Evolutionary conservation across 2,797 vertebrate species (phyloP), one percentile per base, ranked within the genome.

Genomic region (Lepidocolaptes lacrymiger): DNA sequence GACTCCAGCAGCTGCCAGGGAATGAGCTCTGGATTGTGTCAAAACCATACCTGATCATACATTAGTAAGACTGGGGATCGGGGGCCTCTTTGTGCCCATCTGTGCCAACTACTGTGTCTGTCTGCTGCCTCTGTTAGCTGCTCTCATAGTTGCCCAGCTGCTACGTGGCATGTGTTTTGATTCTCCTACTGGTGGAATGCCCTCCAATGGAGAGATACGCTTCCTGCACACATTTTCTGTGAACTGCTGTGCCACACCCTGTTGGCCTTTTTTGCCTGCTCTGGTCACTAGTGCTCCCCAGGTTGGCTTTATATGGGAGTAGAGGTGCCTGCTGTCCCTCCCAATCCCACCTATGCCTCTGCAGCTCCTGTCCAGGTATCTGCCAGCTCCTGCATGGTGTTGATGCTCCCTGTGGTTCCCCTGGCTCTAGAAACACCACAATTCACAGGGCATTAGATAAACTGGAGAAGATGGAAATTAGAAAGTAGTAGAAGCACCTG

Each of bases 281-380:
- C 26, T 0, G 0, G 14, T 34, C 9, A 9, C 17, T 52, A 44
- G 24, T 36, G 32, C 30, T 8, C 14, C 48, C 27, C 55, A 32
- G 55, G 10, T 32, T 55, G 46, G 48, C 26, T 48, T 27, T 14
- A 16, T 46, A 26, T 17, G 55, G 30, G 24, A 46, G 17, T 10
- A 10, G 28, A 46, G 39, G 10, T 30, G 30, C 14, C 30, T 30
- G 5, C 21, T 32, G 30, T 10, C 24, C 14, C 30, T 48, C 26
- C 21, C 54, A 67, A 32, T 61, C 26, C 30, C 69, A 41, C 54
- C 54, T 13, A 32, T 41, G 26, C 37, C 46, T 41, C 61, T 67
- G 24, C 39, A 74, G 26, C 14, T 34, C 5, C 26, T 61, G 14
- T 34, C 54, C 12, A 7, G 46, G 28, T 30, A 61, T 30, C 30